Base-by-base conservation (phyloP, 2,113 vertebrate genomes). In the Columbina picui region DNA sequence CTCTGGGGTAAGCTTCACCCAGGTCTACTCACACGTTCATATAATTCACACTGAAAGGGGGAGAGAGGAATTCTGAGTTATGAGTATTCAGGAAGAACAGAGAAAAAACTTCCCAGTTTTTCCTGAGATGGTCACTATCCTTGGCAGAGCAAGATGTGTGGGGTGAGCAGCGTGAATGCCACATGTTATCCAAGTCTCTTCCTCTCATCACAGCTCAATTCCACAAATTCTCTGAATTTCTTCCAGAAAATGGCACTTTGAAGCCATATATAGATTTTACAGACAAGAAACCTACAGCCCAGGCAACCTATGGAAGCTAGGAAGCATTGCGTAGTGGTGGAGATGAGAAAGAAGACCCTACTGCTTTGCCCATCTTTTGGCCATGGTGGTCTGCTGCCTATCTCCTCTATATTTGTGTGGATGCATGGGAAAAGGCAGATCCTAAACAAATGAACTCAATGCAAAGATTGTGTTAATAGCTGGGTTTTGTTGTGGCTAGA, bases 41-140 rank as follows among this genome's bases (percentile, higher is more conserved):
- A 29, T 20, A 45, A 14, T 45, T 45, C 43, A 45, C 8, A 9
- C 43, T 19, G 43, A 45, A 19, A 45, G 18, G 43, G 27, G 27
- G 27, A 55, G 52, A 55, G 30, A 32, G 55, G 27, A 11, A 19
- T 18, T 56, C 9, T 19, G 30, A 56, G 29, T 56, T 56, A 32
- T 19, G 17, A 19, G 55, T 52, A 10, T 52, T 26, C 47, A 70
- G 36, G 30, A 69, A 57, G 56, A 41, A 7, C 2, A 12, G 12
- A 32, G 6, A 0, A 56, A 32, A 6, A 0, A 56, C 36, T 76
- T 63, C 18, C 19, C 13, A 11, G 0, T 29, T 78, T 83, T 65
- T 52, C 50, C 41, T 52, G 57, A 52, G 59, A 45, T 30, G 43
- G 7, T 87, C 30, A 0, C 14, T 34, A 5, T 32, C 39, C 39